Base-by-base conservation (phyloP, 2,888 invertebrate genomes). In the Sceliomorpha sp. region DNA sequence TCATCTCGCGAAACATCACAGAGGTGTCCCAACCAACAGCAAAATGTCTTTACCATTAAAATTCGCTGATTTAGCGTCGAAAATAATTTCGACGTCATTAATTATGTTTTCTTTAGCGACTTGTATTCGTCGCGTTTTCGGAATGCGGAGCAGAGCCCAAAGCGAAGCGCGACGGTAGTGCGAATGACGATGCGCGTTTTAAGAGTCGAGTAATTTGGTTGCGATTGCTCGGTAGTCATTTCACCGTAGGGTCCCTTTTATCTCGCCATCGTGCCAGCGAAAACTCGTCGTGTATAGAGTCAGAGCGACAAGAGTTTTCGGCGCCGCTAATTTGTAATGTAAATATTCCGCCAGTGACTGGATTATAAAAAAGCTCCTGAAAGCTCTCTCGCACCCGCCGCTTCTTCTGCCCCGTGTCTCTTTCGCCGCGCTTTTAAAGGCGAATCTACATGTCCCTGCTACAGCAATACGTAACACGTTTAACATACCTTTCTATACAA, bases 321-420 rank as follows among this genome's bases (percentile, higher is more conserved):
- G 58, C 27, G 53, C 15, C 40, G 44, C 66, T 67, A 63, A 74
- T 74, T 74, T 74, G 68, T 72, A 64, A 74, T 72, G 70, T 68
- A 74, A 74, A 74, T 72, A 68, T 70, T 62, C 69, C 53, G 47
- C 40, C 29, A 13, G 45, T 29, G 60, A 60, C 60, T 45, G 36
- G 34, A 59, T 53, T 58, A 50, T 53, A 60, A 53, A 67, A 70
- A 53, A 71, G 64, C 51, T 53, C 51, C 26, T 45, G 47, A 39
- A 62, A 68, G 45, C 15, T 53, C 20, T 40, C 42, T 9, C 10
- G 15, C 31, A 37, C 32, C 20, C 44, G 37, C 17, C 42, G 44
- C 32, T 51, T 56, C 34, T 20, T 20, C 20, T 20, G 20, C 20
- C 20, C 20, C 5, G 5, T 20, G 20, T 20, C 20, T 4, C 5